These are phyloP conservation scores for Drosophila erecta DNA, from an alignment of 1,140 invertebrate species.

Conservation along the genomic window DNA sequence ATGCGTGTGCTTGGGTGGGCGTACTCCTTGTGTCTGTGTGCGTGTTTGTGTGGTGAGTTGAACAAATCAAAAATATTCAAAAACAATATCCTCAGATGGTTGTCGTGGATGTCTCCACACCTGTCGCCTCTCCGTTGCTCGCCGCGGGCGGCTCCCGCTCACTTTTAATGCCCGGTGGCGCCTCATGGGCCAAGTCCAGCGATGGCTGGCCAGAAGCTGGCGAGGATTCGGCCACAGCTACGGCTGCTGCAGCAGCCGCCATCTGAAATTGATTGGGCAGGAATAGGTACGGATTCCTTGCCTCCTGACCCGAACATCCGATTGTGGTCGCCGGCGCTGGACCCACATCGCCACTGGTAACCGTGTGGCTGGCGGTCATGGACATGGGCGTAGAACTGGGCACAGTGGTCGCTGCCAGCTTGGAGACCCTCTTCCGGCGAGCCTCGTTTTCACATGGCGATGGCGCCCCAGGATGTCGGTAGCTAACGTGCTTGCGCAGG, in stretches of 20 bases:
- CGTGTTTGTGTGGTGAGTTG: conserved; percentile 19
- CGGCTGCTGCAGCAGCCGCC: conserved; percentile 74
- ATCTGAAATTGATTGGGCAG: conserved; percentile 83
- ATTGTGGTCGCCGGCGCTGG: conserved; percentile 13
- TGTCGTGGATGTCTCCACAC: conserved; percentile 32
- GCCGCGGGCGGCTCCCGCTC: conserved; percentile 39
- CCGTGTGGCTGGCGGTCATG: conserved; percentile 51
- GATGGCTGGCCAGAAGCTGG: conserved; percentile 42
- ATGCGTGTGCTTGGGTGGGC: conserved; percentile 16
- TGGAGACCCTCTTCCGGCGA: conserved; percentile 74
- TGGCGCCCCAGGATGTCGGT: conserved; percentile 89
- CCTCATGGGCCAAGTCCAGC: conserved; percentile 53
- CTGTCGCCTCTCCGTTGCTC: conserved; percentile 48
- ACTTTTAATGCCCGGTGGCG: conserved; percentile 45
- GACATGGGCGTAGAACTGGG: conserved; percentile 5
- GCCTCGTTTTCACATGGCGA: conserved; percentile 82
- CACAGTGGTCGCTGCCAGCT: conserved; percentile 41
- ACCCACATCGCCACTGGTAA: conserved; percentile 52
- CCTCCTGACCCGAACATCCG: conserved; percentile 23
- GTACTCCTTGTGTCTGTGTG: conserved; percentile 30
- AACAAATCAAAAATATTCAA: conserved; percentile 30
- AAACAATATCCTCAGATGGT: conserved; percentile 32
- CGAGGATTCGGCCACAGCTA: conserved; percentile 59
- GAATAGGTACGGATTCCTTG: conserved; percentile 73
- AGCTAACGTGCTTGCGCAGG: conserved; percentile 94